Conservation (phyloP, 2,888 invertebrate genomes). For the Phyllotreta striolata region DNA sequence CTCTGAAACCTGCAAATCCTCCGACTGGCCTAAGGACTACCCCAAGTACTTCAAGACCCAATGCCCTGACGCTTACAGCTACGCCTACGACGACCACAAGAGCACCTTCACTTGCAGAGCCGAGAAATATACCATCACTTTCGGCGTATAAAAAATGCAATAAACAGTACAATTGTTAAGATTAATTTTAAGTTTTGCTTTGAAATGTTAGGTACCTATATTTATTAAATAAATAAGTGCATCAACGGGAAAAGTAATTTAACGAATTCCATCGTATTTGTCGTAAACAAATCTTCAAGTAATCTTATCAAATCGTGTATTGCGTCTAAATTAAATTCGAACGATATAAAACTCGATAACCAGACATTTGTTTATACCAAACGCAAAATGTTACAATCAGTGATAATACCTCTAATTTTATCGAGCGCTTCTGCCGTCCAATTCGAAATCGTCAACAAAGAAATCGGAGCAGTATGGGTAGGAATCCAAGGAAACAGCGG, state of each 20-base stretch:
- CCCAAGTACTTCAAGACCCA: constrained; percentile 60
- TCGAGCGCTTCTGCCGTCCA: no score
- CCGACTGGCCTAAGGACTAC: constrained; percentile 55
- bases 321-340: no score
- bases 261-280: no score
- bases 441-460: constrained; percentile 49
- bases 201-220: no score
- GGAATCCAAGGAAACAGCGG: constrained; percentile 52
- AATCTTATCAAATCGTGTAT: no score
- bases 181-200: neutral
- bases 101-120: constrained; percentile 62
- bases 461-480: constrained; percentile 50
- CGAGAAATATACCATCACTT: constrained; percentile 50
- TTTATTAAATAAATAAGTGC: no score
- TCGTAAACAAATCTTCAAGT: no score
- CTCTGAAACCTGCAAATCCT: constrained; percentile 58
- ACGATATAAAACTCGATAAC: no score
- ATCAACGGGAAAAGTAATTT: no score
- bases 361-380: no score
- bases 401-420: no score
- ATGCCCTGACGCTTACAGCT: constrained; percentile 66
- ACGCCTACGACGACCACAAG: constrained; percentile 64
- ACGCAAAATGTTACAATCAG: no score
- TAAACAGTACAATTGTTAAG: neutral
- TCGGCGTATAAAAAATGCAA: constrained; percentile 42